Conservation (phyloP, 2,888 invertebrate species). For the Didymodactylos carnosus region DNA sequence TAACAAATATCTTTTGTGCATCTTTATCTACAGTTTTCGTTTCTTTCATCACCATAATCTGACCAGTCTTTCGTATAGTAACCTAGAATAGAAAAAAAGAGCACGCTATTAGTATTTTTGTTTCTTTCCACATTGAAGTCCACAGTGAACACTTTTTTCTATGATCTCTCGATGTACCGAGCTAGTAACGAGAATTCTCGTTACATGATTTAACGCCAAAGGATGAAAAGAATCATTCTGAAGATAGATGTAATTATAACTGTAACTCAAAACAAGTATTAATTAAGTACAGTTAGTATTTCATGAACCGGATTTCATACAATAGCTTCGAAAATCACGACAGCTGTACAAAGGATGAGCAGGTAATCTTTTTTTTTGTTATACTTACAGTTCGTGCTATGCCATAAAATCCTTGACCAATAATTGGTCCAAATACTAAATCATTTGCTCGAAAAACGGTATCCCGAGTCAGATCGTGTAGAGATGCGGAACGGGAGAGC, state of each 20-base stretch:
- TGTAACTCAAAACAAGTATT: background rate
- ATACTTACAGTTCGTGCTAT: slow-evolving; percentile 42
- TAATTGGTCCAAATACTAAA: slow-evolving; percentile 59
- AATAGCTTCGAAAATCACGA: too few species aligned
- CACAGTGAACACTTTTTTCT: too few species aligned
- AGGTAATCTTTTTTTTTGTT: background rate
- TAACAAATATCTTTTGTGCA: background rate
- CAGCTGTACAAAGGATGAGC: background rate
- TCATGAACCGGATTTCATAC: too few species aligned
- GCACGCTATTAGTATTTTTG: too few species aligned
- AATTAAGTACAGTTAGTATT: too few species aligned
- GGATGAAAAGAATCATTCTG: too few species aligned
- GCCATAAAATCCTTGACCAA: slow-evolving; percentile 82
- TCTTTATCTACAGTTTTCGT: background rate
- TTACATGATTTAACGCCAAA: too few species aligned
- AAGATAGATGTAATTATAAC: background rate
- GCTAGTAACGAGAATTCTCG: too few species aligned
- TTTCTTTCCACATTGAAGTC: too few species aligned
- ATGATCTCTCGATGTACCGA: too few species aligned
- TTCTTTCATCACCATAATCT: background rate
- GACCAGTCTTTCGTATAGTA: slow-evolving; percentile 56
- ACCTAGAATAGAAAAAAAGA: slow-evolving; percentile 50
- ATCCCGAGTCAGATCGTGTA: slow-evolving; percentile 27
- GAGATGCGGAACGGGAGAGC: background rate
- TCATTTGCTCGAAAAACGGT: slow-evolving; percentile 76